These are phyloP conservation scores for Drosophila parabipectinata DNA, from an alignment of 1,140 invertebrate species.

Conservation along the genomic window DNA sequence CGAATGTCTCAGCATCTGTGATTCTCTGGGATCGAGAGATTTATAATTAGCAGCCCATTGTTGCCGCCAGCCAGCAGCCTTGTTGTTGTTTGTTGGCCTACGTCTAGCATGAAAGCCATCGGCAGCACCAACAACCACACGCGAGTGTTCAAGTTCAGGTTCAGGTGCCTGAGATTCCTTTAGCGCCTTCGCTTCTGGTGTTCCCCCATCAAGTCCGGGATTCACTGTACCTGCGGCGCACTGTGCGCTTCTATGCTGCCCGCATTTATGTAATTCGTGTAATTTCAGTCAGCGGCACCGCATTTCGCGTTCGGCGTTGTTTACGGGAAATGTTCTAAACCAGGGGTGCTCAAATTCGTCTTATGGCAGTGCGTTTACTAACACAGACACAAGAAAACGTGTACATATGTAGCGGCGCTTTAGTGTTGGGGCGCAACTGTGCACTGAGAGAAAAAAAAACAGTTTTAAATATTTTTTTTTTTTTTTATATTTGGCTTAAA, in stretches of 20 bases:
- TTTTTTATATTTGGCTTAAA: no score
- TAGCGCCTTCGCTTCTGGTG: constrained; percentile 6
- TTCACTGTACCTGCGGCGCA: constrained; percentile 21
- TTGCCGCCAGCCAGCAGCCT: constrained; percentile 65
- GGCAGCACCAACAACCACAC: constrained; percentile 28
- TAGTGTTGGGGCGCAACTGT: no score
- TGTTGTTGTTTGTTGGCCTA: constrained; percentile 43
- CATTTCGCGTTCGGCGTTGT: constrained; percentile 14
- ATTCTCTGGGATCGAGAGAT: constrained; percentile 66
- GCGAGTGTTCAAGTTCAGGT: constrained; percentile 55
- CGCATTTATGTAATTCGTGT: constrained; percentile 31
- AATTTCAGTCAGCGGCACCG: constrained; percentile 18
- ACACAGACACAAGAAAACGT: no score
- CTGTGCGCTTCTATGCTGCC: constrained; percentile 5
- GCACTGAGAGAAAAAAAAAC: no score
- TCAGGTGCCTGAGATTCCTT: constrained; percentile 54
- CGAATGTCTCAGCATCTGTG: constrained; percentile 32
- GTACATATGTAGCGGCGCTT: no score
- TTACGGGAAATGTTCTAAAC: constrained; percentile 15
- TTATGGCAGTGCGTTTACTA: no score
- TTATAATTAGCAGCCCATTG: constrained; percentile 79
- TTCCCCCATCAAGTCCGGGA: background rate
- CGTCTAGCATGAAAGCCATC: constrained; percentile 40
- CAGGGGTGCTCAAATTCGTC: no score
- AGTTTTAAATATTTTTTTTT: no score